phyloP scores from a whole-genome alignment of 2,888 invertebrate species.

The Meghimatium bilineatum region DNA sequence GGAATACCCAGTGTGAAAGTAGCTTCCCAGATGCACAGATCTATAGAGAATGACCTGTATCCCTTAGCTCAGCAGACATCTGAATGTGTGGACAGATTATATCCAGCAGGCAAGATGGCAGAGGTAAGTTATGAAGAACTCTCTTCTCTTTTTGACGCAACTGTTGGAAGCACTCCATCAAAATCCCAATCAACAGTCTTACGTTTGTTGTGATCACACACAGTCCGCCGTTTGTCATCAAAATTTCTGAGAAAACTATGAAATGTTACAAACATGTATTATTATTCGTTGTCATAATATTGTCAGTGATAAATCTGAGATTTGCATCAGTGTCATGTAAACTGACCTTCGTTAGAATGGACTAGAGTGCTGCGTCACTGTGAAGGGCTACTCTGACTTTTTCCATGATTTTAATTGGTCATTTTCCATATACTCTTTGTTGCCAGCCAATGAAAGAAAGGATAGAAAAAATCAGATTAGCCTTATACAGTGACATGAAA shows the following conservation, averaged over 20 bases:
- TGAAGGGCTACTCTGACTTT: too few species aligned
- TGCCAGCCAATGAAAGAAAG: too few species aligned
- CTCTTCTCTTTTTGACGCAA: background rate
- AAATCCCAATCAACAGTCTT: background rate
- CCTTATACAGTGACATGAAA: too few species aligned
- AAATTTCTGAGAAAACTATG: slow-evolving; percentile 10
- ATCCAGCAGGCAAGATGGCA: slow-evolving; percentile 88
- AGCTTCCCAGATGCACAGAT: slow-evolving; percentile 83
- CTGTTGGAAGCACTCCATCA: background rate
- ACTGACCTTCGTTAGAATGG: too few species aligned
- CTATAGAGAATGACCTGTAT: slow-evolving; percentile 85
- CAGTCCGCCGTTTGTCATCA: slow-evolving; percentile 8
- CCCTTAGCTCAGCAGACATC: slow-evolving; percentile 85
- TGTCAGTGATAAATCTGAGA: too few species aligned
- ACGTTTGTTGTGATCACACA: slow-evolving; percentile 9
- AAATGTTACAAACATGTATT: background rate
- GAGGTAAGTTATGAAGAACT: slow-evolving; percentile 79
- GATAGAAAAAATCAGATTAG: too few species aligned
- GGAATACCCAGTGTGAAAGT: slow-evolving; percentile 78
- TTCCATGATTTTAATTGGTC: too few species aligned
- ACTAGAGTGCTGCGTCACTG: too few species aligned
- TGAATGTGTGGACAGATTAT: slow-evolving; percentile 85
- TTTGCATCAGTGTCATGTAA: too few species aligned
- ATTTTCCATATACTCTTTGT: too few species aligned
- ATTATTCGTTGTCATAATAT: too few species aligned